These are phyloP conservation scores for Eupithecia dodoneata DNA, from an alignment of 2,888 invertebrate genomes.

Conservation along the genomic window DNA sequence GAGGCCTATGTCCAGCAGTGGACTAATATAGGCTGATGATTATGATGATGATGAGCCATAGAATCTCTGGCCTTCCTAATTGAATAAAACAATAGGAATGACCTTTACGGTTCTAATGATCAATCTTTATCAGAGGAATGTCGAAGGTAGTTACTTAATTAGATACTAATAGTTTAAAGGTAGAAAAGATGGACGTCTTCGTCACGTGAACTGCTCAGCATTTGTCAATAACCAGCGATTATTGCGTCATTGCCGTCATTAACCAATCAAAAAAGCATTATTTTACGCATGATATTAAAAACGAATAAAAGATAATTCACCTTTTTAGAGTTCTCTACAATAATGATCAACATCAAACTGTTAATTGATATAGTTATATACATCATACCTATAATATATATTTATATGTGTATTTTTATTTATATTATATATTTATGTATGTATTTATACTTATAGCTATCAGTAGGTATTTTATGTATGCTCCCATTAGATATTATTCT, in stretches of 20 bases:
- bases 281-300: not conserved
- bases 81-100: not conserved
- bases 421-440: too few species aligned
- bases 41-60: not conserved
- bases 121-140: not conserved
- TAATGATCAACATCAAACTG: not conserved
- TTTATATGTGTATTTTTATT: too few species aligned
- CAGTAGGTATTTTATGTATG: too few species aligned
- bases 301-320: not conserved
- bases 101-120: not conserved
- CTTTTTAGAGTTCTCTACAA: not conserved
- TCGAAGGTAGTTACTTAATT: not conserved
- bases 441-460: too few species aligned
- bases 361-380: too few species aligned
- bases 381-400: too few species aligned
- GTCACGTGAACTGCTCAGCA: not conserved
- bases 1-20: too few species aligned
- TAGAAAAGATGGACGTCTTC: not conserved
- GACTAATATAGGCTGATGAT: too few species aligned
- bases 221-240: not conserved
- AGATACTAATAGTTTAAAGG: not conserved
- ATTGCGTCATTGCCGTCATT: not conserved
- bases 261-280: not conserved
- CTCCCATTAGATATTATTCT: too few species aligned
- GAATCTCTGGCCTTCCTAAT: not conserved